Base-by-base conservation (phyloP, 2,888 invertebrate species). In the Himalopsyche anomala region DNA sequence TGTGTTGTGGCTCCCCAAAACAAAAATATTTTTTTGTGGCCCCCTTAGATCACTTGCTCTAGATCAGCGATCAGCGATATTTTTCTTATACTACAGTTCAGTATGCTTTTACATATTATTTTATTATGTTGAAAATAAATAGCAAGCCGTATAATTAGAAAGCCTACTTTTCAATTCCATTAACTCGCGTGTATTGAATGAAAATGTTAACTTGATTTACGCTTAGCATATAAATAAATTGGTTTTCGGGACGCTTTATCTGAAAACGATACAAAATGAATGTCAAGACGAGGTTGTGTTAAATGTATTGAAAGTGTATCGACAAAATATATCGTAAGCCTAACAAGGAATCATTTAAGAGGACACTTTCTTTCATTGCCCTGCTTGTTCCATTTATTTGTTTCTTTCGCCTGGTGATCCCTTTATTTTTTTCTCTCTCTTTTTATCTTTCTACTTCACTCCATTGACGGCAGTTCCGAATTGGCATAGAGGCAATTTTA, bases 231-330 rank as follows among this genome's bases (percentile, higher is more conserved):
- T 62, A 62, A 62, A 62, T 62, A 62, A 62, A 62, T 62, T 28
- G 62, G n/a, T 62, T 62, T n/a, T 28, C 3, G 28, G 8, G 62
- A 62, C 8, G 9, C 19, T 62, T 62, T 62, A 19, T 28, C 19
- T 4, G 19, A 62, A 62, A n/a, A 62, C 28, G 28, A 62, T 28
- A 62, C 19, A 62, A 62, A 62, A 19, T 62, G 28, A 62, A 19
- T 62, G 19, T 62, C 62, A 62, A 62, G 62, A 19, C n/a, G 62
- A 62, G 62, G 62, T 62, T 62, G 62, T n/a, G 28, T 62, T 28
- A 62, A 62, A 62, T 62, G 62, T 62, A 62, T 62, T 62, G 62
- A 62, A 62, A 62, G 62, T 62, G 62, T 62, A 62, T 62, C 62
- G 62, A 62, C 62, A 62, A 62, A 62, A 62, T 62, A 28, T 62